Conservation (phyloP, 2,888 invertebrate genomes). For the Strigamia crassipes region DNA sequence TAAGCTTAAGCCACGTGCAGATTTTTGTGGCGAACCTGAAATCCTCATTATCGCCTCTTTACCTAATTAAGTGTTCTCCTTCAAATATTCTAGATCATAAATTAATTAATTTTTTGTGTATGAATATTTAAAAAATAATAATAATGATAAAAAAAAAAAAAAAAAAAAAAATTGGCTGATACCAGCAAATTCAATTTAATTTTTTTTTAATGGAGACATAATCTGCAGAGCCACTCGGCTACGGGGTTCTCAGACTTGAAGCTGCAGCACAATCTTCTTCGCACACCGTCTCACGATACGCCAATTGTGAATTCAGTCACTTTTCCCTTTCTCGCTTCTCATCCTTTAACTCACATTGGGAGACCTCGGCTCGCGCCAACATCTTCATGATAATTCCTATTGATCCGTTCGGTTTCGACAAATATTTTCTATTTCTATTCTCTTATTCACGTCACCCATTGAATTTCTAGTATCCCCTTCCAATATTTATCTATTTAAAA, state of each 20-base stretch:
- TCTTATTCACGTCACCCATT: neutral
- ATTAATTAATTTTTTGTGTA: neutral
- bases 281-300: neutral
- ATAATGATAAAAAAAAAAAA: neutral
- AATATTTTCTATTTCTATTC: neutral
- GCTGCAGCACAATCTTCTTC: neutral
- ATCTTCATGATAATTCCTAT: neutral
- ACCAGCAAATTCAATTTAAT: neutral
- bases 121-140: neutral
- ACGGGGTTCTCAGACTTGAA: neutral
- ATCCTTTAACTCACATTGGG: neutral
- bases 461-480: neutral
- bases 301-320: neutral
- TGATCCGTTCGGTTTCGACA: neutral
- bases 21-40: neutral
- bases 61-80: neutral
- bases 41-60: neutral
- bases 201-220: neutral
- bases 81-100: neutral
- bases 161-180: neutral
- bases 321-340: neutral
- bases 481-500: too few relatives aligned
- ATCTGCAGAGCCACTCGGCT: neutral
- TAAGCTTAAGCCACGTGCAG: neutral
- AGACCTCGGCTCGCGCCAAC: neutral